Evolutionary conservation across 37 sponge, comb jelly and placozoan species (phyloP).

Genomic region (Ephydatia muelleri): DNA sequence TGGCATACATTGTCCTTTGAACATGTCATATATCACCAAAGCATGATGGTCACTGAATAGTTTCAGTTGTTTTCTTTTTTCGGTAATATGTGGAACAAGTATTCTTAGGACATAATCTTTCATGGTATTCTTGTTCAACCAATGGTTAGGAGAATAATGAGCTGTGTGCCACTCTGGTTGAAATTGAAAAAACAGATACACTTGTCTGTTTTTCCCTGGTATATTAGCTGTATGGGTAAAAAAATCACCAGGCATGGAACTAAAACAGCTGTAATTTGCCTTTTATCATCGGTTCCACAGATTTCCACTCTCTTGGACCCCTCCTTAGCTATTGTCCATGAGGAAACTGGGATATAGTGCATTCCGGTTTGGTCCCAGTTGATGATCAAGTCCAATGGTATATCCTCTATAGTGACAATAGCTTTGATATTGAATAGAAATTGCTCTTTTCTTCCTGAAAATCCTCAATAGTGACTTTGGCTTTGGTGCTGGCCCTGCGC

Average conservation of each 20-base stretch:
- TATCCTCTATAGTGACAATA: conserved; percentile 63
- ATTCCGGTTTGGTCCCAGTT: conserved; percentile 76
- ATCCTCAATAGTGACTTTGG: conserved; percentile 45
- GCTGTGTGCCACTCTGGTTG: conserved; percentile 62
- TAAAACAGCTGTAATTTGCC: conserved; percentile 67
- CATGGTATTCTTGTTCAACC: conserved; percentile 66
- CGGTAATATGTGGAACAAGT: conserved; percentile 34
- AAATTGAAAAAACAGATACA: conserved; percentile 39
- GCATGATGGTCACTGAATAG: conserved; percentile 37
- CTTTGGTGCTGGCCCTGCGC: conserved; percentile 42
- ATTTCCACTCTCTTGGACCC: conserved; percentile 57
- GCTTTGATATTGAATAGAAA: conserved; percentile 46
- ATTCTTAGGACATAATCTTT: conserved; percentile 31
- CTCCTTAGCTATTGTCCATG: conserved; percentile 58
- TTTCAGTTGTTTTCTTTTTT: conserved; percentile 36
- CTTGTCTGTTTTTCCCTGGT: conserved; percentile 41
- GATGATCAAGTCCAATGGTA: conserved; percentile 47
- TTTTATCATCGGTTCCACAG: conserved; percentile 57
- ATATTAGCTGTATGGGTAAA: conserved; percentile 56
- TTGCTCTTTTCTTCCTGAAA: conserved; percentile 42
- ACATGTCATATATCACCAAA: conserved; percentile 52
- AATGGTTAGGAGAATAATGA: conserved; percentile 46
- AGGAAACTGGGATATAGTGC: conserved; percentile 51
- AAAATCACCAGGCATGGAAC: conserved; percentile 49
- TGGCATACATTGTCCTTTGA: conserved; percentile 46